A percentile compares a stretch with the other conserved stretches of the same genome.
Conservation (phyloP, 2,113 vertebrate genomes). For the Zingel zingel region DNA sequence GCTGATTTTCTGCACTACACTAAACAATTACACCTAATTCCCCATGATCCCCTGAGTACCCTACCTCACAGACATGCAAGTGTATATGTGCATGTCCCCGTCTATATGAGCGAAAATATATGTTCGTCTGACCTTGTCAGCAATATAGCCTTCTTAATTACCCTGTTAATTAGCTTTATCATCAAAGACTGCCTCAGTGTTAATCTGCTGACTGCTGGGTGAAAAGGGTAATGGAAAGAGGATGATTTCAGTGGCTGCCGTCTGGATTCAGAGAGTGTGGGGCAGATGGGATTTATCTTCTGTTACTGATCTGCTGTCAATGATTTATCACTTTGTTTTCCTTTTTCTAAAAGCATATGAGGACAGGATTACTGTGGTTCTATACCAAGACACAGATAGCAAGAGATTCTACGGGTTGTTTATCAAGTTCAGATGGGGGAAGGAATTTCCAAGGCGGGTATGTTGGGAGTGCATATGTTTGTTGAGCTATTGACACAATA, state of each 20-base stretch:
- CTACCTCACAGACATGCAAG: background rate
- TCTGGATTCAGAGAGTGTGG: slow-evolving; percentile 40
- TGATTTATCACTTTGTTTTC: slow-evolving; percentile 72
- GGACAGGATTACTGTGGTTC: slow-evolving; percentile 27
- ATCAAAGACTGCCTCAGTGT: slow-evolving; percentile 46
- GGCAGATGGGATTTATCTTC: slow-evolving; percentile 59
- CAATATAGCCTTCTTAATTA: slow-evolving; percentile 64
- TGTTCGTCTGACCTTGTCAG: slow-evolving; percentile 51
- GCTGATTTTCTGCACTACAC: background rate
- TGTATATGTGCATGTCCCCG: background rate
- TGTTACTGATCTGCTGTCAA: slow-evolving; percentile 48
- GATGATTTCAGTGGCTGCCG: slow-evolving; percentile 26
- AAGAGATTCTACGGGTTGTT: slow-evolving; percentile 26
- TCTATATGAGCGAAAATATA: background rate
- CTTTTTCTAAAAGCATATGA: slow-evolving; percentile 49
- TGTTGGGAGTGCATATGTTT: slow-evolving; percentile 2
- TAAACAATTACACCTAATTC: slow-evolving; percentile 36
- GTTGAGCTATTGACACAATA: slow-evolving; percentile 32
- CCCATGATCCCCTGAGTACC: slow-evolving; percentile 8
- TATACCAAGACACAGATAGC: slow-evolving; percentile 29
- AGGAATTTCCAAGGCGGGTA: slow-evolving; percentile 27
- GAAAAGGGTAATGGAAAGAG: slow-evolving; percentile 21
- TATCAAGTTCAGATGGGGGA: slow-evolving; percentile 39
- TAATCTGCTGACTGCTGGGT: slow-evolving; percentile 60
- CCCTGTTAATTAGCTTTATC: slow-evolving; percentile 68